Evolutionary conservation across 2,888 invertebrate genomes (phyloP).

Genomic region (Seira ritae): DNA sequence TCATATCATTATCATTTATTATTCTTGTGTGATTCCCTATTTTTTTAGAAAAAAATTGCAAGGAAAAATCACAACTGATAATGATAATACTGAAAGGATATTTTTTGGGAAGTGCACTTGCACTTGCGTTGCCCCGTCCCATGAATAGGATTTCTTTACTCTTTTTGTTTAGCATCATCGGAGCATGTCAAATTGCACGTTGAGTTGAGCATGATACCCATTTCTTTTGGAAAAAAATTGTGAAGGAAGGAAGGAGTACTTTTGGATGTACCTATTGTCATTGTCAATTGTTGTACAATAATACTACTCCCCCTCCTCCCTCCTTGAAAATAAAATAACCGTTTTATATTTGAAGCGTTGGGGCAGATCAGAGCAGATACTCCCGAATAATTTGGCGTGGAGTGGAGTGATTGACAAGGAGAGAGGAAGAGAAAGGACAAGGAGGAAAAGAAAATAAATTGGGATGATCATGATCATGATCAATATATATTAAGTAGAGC

Average conservation of each 20-base stretch:
- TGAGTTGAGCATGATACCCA: too few relatives aligned
- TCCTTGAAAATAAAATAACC: too few relatives aligned
- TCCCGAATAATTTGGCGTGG: background rate
- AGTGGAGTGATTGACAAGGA: slow-evolving; percentile 50
- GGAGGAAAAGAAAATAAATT: background rate
- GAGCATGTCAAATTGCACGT: background rate
- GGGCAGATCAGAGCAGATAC: too few relatives aligned
- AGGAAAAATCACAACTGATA: too few relatives aligned
- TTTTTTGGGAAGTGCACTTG: background rate
- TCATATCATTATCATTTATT: background rate
- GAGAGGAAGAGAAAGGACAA: slow-evolving; percentile 29
- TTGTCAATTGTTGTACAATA: background rate
- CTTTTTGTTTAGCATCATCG: background rate
- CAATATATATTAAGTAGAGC: background rate
- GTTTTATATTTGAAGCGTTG: too few relatives aligned
- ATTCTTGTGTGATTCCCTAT: background rate
- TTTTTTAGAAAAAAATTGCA: background rate
- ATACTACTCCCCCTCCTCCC: background rate
- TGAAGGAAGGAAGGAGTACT: too few relatives aligned
- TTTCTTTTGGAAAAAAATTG: too few relatives aligned
- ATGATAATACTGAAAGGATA: background rate
- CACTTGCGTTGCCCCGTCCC: background rate
- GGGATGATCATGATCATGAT: background rate
- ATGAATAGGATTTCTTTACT: too few relatives aligned
- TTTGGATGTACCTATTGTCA: background rate